These are phyloP conservation scores for Corynorhinus townsendii DNA, from an alignment of 2,113 vertebrate species.

Conservation along the genomic window DNA sequence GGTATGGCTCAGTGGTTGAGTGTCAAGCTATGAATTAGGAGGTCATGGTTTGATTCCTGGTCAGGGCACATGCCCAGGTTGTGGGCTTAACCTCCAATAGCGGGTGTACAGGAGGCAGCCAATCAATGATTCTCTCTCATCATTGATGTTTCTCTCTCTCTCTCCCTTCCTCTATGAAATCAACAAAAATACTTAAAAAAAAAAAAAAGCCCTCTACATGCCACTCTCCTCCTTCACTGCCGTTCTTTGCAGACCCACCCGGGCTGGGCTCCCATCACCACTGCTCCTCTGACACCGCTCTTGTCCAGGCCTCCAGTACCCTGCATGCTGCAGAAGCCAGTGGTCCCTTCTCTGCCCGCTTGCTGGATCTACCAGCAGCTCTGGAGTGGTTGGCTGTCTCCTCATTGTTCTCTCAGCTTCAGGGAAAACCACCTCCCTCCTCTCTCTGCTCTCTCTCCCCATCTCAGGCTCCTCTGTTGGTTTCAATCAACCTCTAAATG, in stretches of 20 bases:
- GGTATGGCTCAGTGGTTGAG: neutral
- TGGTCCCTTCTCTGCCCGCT: neutral
- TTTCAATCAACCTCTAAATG: neutral
- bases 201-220: neutral
- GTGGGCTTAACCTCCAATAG: too few species aligned
- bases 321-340: rapidly evolving
- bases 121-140: too few species aligned
- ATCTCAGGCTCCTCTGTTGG: neutral
- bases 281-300: too few species aligned
- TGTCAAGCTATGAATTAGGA: too few species aligned
- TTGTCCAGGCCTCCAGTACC: neutral
- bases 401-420: neutral
- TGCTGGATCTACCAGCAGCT: neutral
- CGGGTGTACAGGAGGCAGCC: too few species aligned
- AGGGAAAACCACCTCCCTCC: neutral
- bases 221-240: neutral
- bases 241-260: neutral
- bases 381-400: neutral
- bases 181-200: too few species aligned
- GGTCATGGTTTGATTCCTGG: too few species aligned
- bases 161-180: too few species aligned
- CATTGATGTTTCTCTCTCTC: too few species aligned
- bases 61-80: too few species aligned
- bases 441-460: neutral
- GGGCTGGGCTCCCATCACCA: rapidly evolving